phyloP scores from a whole-genome alignment of 2,797 vertebrate genomes.

The Tapera naevia region DNA sequence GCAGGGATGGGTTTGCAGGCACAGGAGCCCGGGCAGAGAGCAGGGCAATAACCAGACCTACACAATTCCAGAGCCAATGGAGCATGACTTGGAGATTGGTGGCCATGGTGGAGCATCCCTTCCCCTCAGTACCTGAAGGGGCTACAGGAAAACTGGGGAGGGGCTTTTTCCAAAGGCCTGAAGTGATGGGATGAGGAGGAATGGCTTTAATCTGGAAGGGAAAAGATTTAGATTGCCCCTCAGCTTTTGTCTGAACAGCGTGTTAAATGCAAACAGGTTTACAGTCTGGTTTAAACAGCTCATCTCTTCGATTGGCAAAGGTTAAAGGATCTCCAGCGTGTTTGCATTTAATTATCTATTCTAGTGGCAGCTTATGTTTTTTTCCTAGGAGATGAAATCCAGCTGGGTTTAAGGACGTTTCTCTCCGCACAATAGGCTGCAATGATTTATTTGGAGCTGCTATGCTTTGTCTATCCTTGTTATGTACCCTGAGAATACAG shows the following conservation, averaged over 20 bases:
- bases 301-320: neutral
- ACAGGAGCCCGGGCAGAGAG: neutral
- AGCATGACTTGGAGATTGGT: neutral
- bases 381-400: neutral
- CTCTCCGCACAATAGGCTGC: neutral
- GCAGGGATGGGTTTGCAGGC: neutral
- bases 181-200: too few relatives aligned
- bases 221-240: too few relatives aligned
- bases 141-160: too few relatives aligned
- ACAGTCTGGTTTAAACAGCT: neutral
- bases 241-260: neutral
- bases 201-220: too few relatives aligned
- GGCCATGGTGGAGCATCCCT: neutral
- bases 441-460: neutral
- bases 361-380: neutral
- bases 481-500: neutral
- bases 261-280: neutral
- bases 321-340: neutral
- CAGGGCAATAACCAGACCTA: neutral
- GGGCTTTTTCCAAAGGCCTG: too few relatives aligned
- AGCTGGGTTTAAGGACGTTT: neutral
- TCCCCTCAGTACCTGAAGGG: neutral
- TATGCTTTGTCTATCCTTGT: slow-evolving; percentile 35
- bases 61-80: fast-evolving
- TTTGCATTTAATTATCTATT: neutral